Conservation (phyloP, 1,140 invertebrate genomes). For the Diorhabda sublineata region DNA sequence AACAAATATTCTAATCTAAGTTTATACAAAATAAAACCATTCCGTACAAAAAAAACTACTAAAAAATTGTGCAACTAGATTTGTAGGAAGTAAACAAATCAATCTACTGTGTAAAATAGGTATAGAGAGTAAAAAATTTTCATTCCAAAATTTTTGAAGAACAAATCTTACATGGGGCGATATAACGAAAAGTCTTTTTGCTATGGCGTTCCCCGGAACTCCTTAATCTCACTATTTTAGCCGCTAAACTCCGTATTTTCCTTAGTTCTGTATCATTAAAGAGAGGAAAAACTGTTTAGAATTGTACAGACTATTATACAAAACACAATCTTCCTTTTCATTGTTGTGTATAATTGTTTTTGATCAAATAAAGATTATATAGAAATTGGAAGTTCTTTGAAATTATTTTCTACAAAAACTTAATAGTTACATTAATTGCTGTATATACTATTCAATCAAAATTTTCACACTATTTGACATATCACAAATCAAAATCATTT, state of each 20-base stretch:
- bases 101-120: slow-evolving; percentile 4
- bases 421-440: too few species aligned
- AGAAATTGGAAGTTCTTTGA: too few species aligned
- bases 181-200: slow-evolving; percentile 42
- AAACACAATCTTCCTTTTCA: slow-evolving; percentile 4
- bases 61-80: background rate
- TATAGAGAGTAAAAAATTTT: slow-evolving; percentile 5
- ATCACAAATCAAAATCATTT: too few species aligned
- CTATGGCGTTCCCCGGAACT: slow-evolving; percentile 38
- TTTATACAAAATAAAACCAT: slow-evolving; percentile 2
- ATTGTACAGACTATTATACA: background rate
- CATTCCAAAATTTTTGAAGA: slow-evolving; percentile 22
- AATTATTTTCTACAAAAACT: too few species aligned
- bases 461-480: too few species aligned
- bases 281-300: slow-evolving; percentile 6
- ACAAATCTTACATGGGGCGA: slow-evolving; percentile 39
- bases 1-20: too few species aligned
- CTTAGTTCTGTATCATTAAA: slow-evolving; percentile 28
- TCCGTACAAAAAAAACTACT: slow-evolving; percentile 9
- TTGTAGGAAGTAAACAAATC: background rate
- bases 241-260: slow-evolving; percentile 36
- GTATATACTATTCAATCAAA: too few species aligned
- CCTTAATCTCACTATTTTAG: slow-evolving; percentile 40
- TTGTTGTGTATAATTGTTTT: background rate
- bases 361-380: too few species aligned